phyloP scores from a whole-genome alignment of 2,888 invertebrate species.

The Tuta absoluta region DNA sequence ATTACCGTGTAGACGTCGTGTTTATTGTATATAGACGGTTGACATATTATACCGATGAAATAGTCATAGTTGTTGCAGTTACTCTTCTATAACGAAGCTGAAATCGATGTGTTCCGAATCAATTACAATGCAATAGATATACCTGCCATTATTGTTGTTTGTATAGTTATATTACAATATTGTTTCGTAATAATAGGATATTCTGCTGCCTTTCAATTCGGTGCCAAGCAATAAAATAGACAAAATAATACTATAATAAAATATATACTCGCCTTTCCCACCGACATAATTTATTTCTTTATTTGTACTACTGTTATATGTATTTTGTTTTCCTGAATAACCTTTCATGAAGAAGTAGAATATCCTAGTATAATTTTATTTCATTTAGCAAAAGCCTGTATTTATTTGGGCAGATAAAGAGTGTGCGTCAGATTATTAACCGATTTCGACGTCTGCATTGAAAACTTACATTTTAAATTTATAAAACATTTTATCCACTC shows the following conservation, averaged over 20 bases:
- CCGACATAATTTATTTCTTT: background rate
- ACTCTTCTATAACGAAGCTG: slow-evolving; percentile 36
- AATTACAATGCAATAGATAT: slow-evolving; percentile 68
- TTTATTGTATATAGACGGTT: slow-evolving; percentile 13
- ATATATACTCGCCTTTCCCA: slow-evolving; percentile 1
- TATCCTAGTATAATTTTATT: background rate
- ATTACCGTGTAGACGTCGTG: slow-evolving; percentile 29
- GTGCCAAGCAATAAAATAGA: background rate
- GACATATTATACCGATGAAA: slow-evolving; percentile 27
- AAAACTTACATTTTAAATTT: background rate
- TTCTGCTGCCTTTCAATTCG: slow-evolving; percentile 31
- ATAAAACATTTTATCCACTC: too few relatives aligned
- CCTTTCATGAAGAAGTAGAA: background rate
- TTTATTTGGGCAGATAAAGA: slow-evolving; percentile 38
- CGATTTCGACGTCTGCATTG: background rate
- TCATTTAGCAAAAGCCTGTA: slow-evolving; percentile 41
- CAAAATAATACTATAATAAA: background rate
- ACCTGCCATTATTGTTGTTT: slow-evolving; percentile 64
- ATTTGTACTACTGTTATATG: background rate
- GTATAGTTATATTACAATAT: slow-evolving; percentile 47
- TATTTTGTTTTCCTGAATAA: background rate
- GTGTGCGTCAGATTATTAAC: slow-evolving; percentile 8
- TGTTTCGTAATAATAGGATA: slow-evolving; percentile 36
- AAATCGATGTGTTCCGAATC: slow-evolving; percentile 67
- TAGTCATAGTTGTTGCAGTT: slow-evolving; percentile 31